A percentile compares a stretch with the other conserved stretches of the same genome.
These are phyloP conservation scores for Argyra leucocephala DNA, from an alignment of 2,888 invertebrate genomes.

Conservation along the genomic window DNA sequence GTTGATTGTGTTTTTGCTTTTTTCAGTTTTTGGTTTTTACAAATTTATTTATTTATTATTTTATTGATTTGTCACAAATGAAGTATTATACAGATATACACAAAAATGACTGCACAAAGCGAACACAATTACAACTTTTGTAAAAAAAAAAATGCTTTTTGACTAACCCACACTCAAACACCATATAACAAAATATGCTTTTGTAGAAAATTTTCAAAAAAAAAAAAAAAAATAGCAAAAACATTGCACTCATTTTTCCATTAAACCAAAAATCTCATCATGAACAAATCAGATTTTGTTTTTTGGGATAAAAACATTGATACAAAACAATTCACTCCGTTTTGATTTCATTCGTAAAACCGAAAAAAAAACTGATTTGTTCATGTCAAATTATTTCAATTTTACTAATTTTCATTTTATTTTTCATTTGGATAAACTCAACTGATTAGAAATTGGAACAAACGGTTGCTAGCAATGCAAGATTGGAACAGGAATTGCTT, in stretches of 20 bases:
- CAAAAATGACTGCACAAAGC: neutral
- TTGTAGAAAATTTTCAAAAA: neutral
- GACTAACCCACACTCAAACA: neutral
- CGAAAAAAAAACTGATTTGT: neutral
- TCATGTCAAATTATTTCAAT: slow-evolving; percentile 12
- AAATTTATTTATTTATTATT: neutral
- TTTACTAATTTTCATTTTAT: slow-evolving; percentile 12
- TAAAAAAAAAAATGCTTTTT: neutral
- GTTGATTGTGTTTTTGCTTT: neutral
- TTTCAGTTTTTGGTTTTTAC: neutral
- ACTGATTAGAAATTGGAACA: slow-evolving; percentile 73
- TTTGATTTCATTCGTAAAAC: too few species aligned
- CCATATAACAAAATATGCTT: slow-evolving; percentile 3
- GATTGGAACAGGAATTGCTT: slow-evolving; percentile 77
- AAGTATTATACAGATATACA: neutral
- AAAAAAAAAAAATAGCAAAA: too few species aligned
- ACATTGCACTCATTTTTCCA: neutral
- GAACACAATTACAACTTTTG: neutral
- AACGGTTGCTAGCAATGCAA: slow-evolving; percentile 81
- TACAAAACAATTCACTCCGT: too few species aligned
- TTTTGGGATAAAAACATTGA: neutral
- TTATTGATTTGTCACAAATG: too few species aligned
- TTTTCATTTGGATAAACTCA: slow-evolving; percentile 20
- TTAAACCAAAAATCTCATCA: neutral
- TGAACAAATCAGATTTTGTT: neutral